Evolutionary conservation across 2,113 vertebrate genomes (phyloP), one percentile per base, ranked within the genome.

Genomic region (Herpetotheres cachinnans): DNA sequence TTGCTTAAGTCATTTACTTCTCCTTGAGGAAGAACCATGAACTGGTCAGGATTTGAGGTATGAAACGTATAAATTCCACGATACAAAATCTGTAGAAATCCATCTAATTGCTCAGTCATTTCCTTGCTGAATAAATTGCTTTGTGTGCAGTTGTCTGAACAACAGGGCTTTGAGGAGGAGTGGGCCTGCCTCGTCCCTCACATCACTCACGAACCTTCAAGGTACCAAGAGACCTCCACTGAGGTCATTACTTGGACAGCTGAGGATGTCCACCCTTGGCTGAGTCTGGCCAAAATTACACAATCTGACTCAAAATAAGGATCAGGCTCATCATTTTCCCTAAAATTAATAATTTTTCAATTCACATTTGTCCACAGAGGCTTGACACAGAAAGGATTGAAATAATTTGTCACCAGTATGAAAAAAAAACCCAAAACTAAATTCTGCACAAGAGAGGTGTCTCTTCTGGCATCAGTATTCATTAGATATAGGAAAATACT

Each of bases 1-100:
- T 82, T 71, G 55, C 34, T 94, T 66, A 86, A 95, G 61, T 79
- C 38, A 76, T 52, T 92, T 91, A 66, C 59, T 79, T 93, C 34
- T 49, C 47, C 73, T 76, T n/a, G 30, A 62, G 42, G 82, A 94
- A 95, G 29, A 91, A 40, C 10, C 46, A 69, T 26, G 38, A 93
- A 76, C 46, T 17, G 58, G 26, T 58, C n/a, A 11, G 61, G 38
- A 94, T 52, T 15, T 46, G 47, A 82, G 25, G 26, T 44, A 6
- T 29, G 52, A 92, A 94, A 86, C 54, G 2, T 49, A 83, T 56
- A 30, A 86, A 92, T 74, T 67, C 32, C 59, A 50, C 7, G 3
- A 74, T 21, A 58, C 4, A 74, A 85, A 83, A 88, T 27, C 56
- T 11, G 4, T 34, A 90, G 36, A 56, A 91, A 65, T 71, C 36